Evolutionary conservation across 2,888 invertebrate species (phyloP).

Genomic region (Megalurothrips usitatus): DNA sequence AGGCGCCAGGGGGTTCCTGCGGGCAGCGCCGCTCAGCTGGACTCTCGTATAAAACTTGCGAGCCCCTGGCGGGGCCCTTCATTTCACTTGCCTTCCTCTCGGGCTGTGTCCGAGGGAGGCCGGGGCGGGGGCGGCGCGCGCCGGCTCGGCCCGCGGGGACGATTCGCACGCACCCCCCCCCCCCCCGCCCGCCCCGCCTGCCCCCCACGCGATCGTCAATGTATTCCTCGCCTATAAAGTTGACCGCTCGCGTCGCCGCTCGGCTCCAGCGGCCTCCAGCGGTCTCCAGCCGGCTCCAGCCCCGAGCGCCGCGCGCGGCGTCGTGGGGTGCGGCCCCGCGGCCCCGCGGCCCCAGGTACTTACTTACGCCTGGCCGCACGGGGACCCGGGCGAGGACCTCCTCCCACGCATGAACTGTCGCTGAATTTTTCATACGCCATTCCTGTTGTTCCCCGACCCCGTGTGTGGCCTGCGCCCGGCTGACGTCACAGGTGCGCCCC

Average conservation of each 20-base stretch:
- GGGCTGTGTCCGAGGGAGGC: neutral
- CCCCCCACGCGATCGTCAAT: neutral
- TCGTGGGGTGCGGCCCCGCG: neutral
- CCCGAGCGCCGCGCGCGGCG: no score
- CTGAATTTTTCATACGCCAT: neutral
- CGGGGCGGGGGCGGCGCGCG: no score
- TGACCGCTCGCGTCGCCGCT: neutral
- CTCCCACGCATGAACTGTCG: neutral
- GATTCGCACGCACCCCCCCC: neutral
- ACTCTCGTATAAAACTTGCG: neutral
- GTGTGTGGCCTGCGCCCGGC: neutral
- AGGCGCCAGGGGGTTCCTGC: neutral
- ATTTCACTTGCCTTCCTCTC: slow-evolving; percentile 4
- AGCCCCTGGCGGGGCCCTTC: neutral
- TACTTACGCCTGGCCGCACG: neutral
- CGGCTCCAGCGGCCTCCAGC: no score
- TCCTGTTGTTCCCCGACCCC: neutral
- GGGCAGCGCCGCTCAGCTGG: neutral
- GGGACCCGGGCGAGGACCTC: neutral
- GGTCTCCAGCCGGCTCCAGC: no score
- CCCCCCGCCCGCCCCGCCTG: neutral
- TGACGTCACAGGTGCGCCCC: no score
- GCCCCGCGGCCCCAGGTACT: neutral
- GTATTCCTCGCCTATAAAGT: neutral
- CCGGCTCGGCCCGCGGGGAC: no score